These are phyloP conservation scores for Coelopa frigida DNA, from an alignment of 1,140 invertebrate genomes.

Conservation along the genomic window DNA sequence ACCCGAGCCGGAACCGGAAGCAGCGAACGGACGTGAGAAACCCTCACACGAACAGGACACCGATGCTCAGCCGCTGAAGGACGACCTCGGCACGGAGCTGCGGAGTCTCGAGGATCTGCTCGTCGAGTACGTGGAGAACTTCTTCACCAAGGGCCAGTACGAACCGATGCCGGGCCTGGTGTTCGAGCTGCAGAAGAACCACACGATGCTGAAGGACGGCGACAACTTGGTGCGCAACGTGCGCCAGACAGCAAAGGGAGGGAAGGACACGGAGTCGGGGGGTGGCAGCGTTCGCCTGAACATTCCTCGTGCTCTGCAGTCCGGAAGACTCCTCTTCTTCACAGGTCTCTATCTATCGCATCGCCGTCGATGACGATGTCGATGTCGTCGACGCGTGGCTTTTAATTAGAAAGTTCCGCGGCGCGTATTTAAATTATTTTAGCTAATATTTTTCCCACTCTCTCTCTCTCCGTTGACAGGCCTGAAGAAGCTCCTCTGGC, in stretches of 20 bases:
- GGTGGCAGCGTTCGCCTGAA: constrained; percentile 30
- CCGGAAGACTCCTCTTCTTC: constrained; percentile 50
- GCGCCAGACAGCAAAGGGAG: constrained; percentile 15
- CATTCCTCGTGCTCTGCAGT: constrained; percentile 43
- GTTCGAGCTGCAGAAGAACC: constrained; percentile 32
- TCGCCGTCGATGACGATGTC: too few species aligned
- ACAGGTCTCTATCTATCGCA: too few species aligned
- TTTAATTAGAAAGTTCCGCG: constrained; percentile 14
- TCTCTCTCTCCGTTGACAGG: constrained; percentile 47
- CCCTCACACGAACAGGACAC: not conserved
- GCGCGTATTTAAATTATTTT: not conserved
- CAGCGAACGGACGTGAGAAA: not conserved
- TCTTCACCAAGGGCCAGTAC: constrained; percentile 34
- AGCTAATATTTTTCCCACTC: constrained; percentile 9
- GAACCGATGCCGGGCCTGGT: constrained; percentile 33
- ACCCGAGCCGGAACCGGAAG: not conserved
- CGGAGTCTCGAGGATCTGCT: constrained; percentile 30
- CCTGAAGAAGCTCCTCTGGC: constrained; percentile 71
- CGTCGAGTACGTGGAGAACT: constrained; percentile 33
- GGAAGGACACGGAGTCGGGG: not conserved
- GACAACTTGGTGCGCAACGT: not conserved
- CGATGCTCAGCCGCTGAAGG: not conserved
- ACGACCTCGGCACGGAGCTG: constrained; percentile 15
- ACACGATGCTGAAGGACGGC: constrained; percentile 6
- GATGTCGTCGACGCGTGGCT: too few species aligned